A percentile compares a stretch with the other conserved stretches of the same genome.
phyloP scores from a whole-genome alignment of 2,797 vertebrate genomes.

The Hydrophis major region DNA sequence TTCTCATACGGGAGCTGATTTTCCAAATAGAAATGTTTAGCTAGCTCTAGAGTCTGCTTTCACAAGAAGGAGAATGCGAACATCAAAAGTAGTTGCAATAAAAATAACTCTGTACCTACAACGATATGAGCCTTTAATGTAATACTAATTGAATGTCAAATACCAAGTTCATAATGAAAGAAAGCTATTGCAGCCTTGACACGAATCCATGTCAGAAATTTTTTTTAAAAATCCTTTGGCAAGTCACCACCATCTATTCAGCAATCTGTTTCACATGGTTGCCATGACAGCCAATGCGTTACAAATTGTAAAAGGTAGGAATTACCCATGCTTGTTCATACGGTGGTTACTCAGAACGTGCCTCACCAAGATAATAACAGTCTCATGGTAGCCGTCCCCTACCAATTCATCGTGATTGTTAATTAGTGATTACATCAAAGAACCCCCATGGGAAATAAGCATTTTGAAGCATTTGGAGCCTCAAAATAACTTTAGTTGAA shows the following conservation, averaged over 20 bases:
- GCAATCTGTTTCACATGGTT: not conserved
- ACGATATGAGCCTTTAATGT: not conserved
- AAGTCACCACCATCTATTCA: not conserved
- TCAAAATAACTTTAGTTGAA: not conserved
- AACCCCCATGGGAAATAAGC: not conserved
- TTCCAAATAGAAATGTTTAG: not conserved
- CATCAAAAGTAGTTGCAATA: not conserved
- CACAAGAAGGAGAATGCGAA: not conserved
- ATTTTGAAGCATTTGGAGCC: not conserved
- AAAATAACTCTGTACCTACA: not conserved
- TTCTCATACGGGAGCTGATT: not conserved
- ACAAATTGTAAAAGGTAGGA: not conserved
- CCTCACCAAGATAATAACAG: not conserved
- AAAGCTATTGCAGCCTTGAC: not conserved
- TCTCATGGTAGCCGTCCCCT: not conserved
- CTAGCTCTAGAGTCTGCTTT: not conserved
- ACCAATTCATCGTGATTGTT: not conserved
- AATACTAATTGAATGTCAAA: not conserved
- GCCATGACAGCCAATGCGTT: not conserved
- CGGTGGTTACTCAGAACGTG: not conserved
- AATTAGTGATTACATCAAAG: not conserved
- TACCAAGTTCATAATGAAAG: not conserved
- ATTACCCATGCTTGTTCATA: not conserved
- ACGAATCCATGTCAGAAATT: not conserved
- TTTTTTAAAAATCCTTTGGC: not conserved